Base-by-base conservation (phyloP, 2,888 invertebrate species). In the Mythimna loreyi region DNA sequence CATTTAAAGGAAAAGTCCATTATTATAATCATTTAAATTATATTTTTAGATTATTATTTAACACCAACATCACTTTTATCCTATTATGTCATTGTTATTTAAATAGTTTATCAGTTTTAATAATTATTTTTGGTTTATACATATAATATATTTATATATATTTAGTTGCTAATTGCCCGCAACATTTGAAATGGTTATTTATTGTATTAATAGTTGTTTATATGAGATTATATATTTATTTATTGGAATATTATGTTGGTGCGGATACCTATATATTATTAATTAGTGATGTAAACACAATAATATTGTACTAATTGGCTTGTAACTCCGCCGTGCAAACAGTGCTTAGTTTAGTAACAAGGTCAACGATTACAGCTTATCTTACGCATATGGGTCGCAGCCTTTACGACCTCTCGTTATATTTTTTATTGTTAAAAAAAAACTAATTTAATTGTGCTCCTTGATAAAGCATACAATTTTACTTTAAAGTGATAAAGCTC, bases 281-380 rank as follows among this genome's bases (percentile, higher is more conserved):
- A 84, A 84, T 85, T 85, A 84, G 70, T 72, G 65, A 61, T 65
- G 23, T 70, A 75, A 81, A 79, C 53, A 78, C 66, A 83, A 79
- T 85, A 83, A 72, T 75, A 81, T 52, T 43, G 36, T 70, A 65
- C 84, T 84, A 84, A 84, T 84, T 84, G 84, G 84, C 69, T 78
- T 57, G 57, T 67, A 66, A 65, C 59, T 81, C 73, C 73, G 60
- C 72, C 73, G 79, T 80, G 68, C 82, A 82, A 85, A 85, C 72
- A 85, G 59, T 33, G 69, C 69, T 77, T 73, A 73, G 67, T 67
- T 73, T 72, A 72, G 66, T 80, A 85, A 83, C 84, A 85, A 84
- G 84, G 85, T 83, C 82, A 80, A 60, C 83, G 84, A 83, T 85
- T 84, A 83, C 40, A 62, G 63, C 80, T 85, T 86, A 86, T 86